phyloP scores from a whole-genome alignment of 2,888 invertebrate species.

The Scelioninae gen. 2 region DNA sequence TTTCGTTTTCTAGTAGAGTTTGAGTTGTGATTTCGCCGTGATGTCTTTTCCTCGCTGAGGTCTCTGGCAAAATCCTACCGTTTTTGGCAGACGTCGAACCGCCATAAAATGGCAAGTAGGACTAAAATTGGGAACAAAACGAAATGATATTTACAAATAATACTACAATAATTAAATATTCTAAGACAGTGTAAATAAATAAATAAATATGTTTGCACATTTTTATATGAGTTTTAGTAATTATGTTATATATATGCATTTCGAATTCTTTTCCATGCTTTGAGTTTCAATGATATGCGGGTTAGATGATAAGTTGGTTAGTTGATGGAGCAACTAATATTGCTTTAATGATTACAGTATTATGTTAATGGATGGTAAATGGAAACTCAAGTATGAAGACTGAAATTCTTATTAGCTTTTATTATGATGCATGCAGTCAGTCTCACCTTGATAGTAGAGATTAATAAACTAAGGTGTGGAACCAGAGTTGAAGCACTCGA shows the following conservation, averaged over 20 bases:
- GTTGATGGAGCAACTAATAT: too few relatives aligned
- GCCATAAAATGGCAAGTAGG: slow-evolving; percentile 88
- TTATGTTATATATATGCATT: too few relatives aligned
- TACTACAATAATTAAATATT: too few relatives aligned
- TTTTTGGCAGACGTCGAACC: slow-evolving; percentile 81
- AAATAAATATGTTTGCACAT: too few relatives aligned
- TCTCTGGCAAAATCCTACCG: slow-evolving; percentile 78
- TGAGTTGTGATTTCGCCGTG: slow-evolving; percentile 59
- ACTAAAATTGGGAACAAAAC: slow-evolving; percentile 77
- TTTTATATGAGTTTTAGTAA: too few relatives aligned
- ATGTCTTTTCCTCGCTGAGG: slow-evolving; percentile 58
- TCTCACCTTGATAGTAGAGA: slow-evolving; percentile 85
- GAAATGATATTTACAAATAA: too few relatives aligned
- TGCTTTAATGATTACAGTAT: not conserved
- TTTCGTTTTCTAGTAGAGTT: slow-evolving; percentile 56
- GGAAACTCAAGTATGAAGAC: not conserved
- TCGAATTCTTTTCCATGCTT: too few relatives aligned
- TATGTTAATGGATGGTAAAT: not conserved
- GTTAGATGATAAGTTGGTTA: too few relatives aligned
- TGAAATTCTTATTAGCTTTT: slow-evolving; percentile 3
- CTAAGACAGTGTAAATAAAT: too few relatives aligned
- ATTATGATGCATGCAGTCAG: slow-evolving; percentile 46
- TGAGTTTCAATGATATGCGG: too few relatives aligned
- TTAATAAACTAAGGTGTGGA: slow-evolving; percentile 83
- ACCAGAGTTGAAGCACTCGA: slow-evolving; percentile 76